Conservation (phyloP, 2,888 invertebrate species). For the Eupeodes latifasciatus region DNA sequence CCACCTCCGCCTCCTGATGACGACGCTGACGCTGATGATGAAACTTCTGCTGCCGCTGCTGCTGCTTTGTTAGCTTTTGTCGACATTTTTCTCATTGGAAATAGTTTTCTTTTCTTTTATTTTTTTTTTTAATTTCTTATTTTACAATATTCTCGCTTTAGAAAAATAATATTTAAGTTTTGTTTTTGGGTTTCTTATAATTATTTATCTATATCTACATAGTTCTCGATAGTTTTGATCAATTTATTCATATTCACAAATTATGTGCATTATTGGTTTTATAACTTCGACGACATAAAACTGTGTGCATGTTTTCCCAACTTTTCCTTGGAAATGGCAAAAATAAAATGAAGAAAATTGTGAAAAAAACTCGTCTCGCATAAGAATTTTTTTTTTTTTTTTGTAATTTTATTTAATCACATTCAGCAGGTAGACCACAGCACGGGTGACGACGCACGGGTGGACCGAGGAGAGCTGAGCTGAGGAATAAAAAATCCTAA, state of each 20-base stretch:
- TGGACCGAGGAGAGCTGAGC: constrained; percentile 13
- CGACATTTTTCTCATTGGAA: constrained; percentile 75
- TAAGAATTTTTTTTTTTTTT: background rate
- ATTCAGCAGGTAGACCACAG: constrained; percentile 45
- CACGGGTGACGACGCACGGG: background rate
- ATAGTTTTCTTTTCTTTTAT: constrained; percentile 30
- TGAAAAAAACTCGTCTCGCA: constrained; percentile 53
- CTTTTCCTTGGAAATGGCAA: constrained; percentile 55
- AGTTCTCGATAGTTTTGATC: constrained; percentile 35
- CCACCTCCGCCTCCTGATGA: constrained; percentile 3
- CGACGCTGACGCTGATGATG: constrained; percentile 49
- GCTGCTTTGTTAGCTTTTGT: constrained; percentile 69
- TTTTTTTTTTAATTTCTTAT: constrained; percentile 35
- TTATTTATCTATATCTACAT: constrained; percentile 8
- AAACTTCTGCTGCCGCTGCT: constrained; percentile 54
- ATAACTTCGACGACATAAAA: constrained; percentile 65
- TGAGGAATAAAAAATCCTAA: constrained; percentile 39
- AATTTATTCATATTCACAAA: constrained; percentile 49
- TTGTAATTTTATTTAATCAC: constrained; percentile 43
- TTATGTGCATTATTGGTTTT: constrained; percentile 70
- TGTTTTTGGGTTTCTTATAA: background rate
- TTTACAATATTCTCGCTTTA: constrained; percentile 36
- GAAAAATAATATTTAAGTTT: constrained; percentile 4
- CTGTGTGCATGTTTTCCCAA: constrained; percentile 60
- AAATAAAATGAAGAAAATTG: constrained; percentile 36